Percentiles rank a stretch among this genome's conserved stretches.
phyloP scores from a whole-genome alignment of 2,797 vertebrate species.

The Gallinago stenura region DNA sequence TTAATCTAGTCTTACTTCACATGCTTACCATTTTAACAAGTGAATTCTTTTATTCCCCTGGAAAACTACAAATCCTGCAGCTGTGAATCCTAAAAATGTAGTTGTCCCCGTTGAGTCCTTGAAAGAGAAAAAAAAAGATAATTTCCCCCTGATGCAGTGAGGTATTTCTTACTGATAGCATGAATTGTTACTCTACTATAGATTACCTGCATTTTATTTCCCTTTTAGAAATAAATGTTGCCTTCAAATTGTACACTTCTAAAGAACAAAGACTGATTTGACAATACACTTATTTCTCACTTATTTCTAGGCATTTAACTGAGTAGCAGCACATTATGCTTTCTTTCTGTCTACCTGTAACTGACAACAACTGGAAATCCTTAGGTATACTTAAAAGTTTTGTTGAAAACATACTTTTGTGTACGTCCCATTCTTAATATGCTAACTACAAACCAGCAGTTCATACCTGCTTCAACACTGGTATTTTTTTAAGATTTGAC shows the following conservation, averaged over 20 bases:
- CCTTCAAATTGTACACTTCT: not conserved
- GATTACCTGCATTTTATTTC: not conserved
- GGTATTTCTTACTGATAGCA: not conserved
- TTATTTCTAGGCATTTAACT: not conserved
- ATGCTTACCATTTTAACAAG: conserved; percentile 94
- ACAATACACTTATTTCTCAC: not conserved
- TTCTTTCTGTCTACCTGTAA: not conserved
- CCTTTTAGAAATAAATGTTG: not conserved
- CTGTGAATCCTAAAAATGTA: conserved; percentile 96
- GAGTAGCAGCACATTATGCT: not conserved
- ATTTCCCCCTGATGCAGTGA: not conserved
- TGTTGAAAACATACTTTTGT: not conserved
- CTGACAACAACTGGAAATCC: not conserved
- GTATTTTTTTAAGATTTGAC: not conserved
- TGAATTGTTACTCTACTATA: not conserved
- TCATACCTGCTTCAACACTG: not conserved
- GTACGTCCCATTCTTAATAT: not conserved
- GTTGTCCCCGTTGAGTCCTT: conserved; percentile 95
- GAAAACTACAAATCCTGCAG: conserved; percentile 96
- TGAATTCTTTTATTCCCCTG: conserved; percentile 99
- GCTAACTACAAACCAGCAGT: not conserved
- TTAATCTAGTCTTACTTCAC: not conserved
- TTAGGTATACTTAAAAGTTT: not conserved
- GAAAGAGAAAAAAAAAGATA: conserved; percentile 34
- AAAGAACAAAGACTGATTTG: not conserved